These are phyloP conservation scores for Drosophila kurseongensis DNA, from an alignment of 1,140 invertebrate genomes.

Conservation along the genomic window DNA sequence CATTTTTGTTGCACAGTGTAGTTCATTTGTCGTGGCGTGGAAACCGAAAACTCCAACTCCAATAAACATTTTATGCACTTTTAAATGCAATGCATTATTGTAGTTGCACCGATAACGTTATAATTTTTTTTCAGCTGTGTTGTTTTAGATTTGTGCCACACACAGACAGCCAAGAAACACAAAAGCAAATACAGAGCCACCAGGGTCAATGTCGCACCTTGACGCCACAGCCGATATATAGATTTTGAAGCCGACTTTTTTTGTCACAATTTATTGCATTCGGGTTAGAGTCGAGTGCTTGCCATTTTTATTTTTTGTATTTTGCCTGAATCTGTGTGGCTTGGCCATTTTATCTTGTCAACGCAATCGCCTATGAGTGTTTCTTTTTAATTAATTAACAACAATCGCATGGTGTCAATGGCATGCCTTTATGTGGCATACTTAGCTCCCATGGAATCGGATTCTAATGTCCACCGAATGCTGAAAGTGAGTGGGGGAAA, in stretches of 20 bases:
- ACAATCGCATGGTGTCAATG: constrained; percentile 78
- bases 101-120: constrained; percentile 52
- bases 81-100: constrained; percentile 75
- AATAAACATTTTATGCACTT: constrained; percentile 74
- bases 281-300: constrained; percentile 35
- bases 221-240: constrained; percentile 64
- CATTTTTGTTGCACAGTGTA: constrained; percentile 45
- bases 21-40: constrained; percentile 44
- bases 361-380: constrained; percentile 78
- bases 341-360: constrained; percentile 75
- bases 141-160: constrained; percentile 65
- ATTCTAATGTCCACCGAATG: constrained; percentile 33
- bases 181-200: constrained; percentile 29
- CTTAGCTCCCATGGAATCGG: constrained; percentile 27
- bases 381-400: constrained; percentile 75
- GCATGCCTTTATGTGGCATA: constrained; percentile 45
- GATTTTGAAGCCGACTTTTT: constrained; percentile 51
- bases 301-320: constrained; percentile 38
- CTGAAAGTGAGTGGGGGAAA: constrained; percentile 39
- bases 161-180: constrained; percentile 22
- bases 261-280: constrained; percentile 79
- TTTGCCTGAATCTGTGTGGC: constrained; percentile 48
- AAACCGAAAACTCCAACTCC: constrained; percentile 55
- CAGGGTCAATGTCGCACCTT: constrained; percentile 80
- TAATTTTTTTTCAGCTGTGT: constrained; percentile 28